Base-by-base conservation (phyloP, 1,140 invertebrate species). In the Elysia chlorotica region DNA sequence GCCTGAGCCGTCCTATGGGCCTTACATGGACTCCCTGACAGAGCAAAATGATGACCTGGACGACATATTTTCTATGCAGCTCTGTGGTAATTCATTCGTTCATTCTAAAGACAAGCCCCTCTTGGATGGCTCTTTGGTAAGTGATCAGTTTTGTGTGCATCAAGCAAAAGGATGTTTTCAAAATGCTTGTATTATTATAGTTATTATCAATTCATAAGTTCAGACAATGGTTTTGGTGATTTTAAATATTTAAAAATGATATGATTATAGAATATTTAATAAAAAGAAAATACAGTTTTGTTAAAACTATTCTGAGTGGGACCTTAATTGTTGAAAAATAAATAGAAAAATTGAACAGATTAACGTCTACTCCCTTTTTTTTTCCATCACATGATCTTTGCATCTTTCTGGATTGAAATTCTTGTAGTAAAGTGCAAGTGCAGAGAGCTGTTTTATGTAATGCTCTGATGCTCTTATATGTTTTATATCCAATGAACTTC, bases 61-160 rank as follows among this genome's bases (percentile, higher is more conserved):
- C 10, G 74, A 86, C 73, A 30, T 86, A 2, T 87, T 88, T 69
- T 82, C 83, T 48, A 74, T 87, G 65, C 84, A 85, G 74, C 78
- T 88, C 2, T 88, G 87, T 80, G 85, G 86, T 0, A 74, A 76
- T 0, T 73, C 79, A 0, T 75, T 75, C 41, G 74, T 74, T 38
- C 57, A 71, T 56, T 73, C 57, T 21, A 33, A 28, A 30, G 54
- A 59, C 17, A 48, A 63, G 33, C 69, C 59, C 4, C 59, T 71
- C 10, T 79, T 80, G 72, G 79, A 77, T 59, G 85, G 83, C 2
- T 80, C 76, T 41, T 56, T 86, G 79, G 84, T 85, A 73, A 74
- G 80, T 78, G 57, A 30, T 61, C 17, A 17, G 10, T 3, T 30
- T 35, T 69, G 23, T 57, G n/a, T n/a, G n/a, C n/a, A n/a, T n/a